Evolutionary conservation across 2,888 invertebrate species (phyloP), one percentile per base, ranked within the genome.

Genomic region (Anticlea derivata): DNA sequence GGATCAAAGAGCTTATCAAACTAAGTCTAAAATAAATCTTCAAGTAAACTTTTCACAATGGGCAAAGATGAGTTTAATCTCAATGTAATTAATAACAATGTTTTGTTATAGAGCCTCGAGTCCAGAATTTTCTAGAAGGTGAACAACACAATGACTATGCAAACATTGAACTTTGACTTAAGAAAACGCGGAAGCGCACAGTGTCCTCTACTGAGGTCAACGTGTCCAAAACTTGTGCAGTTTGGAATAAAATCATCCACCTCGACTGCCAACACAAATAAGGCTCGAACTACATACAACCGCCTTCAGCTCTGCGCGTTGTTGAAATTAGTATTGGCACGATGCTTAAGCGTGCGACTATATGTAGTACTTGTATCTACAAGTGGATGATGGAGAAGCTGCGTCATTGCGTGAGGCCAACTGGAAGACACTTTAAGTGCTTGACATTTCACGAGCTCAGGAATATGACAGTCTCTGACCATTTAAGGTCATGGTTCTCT

Each of bases 371-470:
- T 12, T 13, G 24, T 24, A 17, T 17, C 2, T 17, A n/a, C n/a
- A 12, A 27, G 11, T 31, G 31, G 66, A 64, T 62, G 63, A 63
- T 47, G 34, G 11, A 50, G 47, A 39, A 50, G 50, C 50, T 54
- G 45, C 55, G 41, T 59, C 62, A 66, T 61, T 63, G 60, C 37
- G 17, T 61, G 54, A 67, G 62, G 66, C 55, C 61, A 52, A 54
- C 49, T 58, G 40, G 44, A 44, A 52, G 33, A 41, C 41, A 41
- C 10, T 27, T 22, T 22, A 30, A 29, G 24, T 8, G 43, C n/a
- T 10, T 50, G 51, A 52, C 47, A 52, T 55, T 47, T 45, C 41
- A 45, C 27, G 34, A 47, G 29, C 22, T 30, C 35, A 13, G 22
- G 35, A 35, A 23, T 26, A 22, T 37, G 51, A 52, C 51, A 52